Conservation (phyloP, 2,888 invertebrate species). For the Volucella inanis region DNA sequence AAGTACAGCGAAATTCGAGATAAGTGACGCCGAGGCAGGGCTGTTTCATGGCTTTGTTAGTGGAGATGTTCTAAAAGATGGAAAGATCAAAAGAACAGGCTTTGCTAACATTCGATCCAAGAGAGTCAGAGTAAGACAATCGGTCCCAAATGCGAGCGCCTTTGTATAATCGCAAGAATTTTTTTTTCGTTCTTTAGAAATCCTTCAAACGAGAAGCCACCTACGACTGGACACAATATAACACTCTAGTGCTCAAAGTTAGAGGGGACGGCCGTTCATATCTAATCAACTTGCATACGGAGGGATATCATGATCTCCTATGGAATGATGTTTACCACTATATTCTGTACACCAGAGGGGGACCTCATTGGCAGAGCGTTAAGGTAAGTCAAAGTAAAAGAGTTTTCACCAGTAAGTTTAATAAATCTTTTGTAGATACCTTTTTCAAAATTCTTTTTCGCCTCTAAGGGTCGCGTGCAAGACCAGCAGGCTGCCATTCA, state of each 20-base stretch:
- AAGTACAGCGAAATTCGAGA: slow-evolving; percentile 87
- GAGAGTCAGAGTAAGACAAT: slow-evolving; percentile 85
- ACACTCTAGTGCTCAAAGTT: slow-evolving; percentile 89
- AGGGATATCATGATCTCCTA: slow-evolving; percentile 91
- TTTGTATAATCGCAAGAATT: neutral
- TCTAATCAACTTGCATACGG: slow-evolving; percentile 89
- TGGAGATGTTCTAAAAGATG: slow-evolving; percentile 91
- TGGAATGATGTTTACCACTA: slow-evolving; percentile 96
- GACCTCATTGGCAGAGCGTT: slow-evolving; percentile 98
- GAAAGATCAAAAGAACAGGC: slow-evolving; percentile 89
- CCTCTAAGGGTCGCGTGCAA: slow-evolving; percentile 93
- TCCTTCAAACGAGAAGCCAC: slow-evolving; percentile 90
- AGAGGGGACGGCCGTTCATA: slow-evolving; percentile 98
- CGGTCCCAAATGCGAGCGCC: neutral
- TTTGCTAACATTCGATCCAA: slow-evolving; percentile 91
- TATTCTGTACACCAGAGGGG: slow-evolving; percentile 95
- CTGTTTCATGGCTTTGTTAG: slow-evolving; percentile 89
- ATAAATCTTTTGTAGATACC: slow-evolving; percentile 86
- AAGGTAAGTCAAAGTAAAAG: slow-evolving; percentile 85
- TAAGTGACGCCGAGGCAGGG: slow-evolving; percentile 88
- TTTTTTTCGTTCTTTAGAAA: slow-evolving; percentile 85
- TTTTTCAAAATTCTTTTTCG: slow-evolving; percentile 94
- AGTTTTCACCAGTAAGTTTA: neutral
- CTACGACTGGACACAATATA: slow-evolving; percentile 91
- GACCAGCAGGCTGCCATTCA: slow-evolving; percentile 89